Conservation (phyloP, 2,888 invertebrate species). For the Physocephala rufipes region DNA sequence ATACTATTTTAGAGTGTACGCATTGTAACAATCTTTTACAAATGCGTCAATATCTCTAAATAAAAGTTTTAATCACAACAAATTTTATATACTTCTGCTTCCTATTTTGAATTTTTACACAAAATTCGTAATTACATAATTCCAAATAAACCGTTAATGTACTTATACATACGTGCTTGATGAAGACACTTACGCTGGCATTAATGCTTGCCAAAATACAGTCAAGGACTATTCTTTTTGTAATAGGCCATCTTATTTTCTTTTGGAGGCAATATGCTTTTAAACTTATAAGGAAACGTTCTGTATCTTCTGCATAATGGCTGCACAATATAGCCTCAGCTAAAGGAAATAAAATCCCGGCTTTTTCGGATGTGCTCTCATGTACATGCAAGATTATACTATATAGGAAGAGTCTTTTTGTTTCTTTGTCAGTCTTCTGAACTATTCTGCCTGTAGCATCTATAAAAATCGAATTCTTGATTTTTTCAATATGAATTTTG, state of each 20-base stretch:
- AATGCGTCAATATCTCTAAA: constrained; percentile 10
- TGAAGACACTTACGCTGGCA: constrained; percentile 21
- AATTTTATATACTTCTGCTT: not conserved
- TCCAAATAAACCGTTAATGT: not conserved
- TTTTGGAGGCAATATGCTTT: constrained; percentile 3
- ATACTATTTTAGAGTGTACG: not conserved
- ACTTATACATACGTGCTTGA: not conserved
- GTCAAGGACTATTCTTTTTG: constrained; percentile 9
- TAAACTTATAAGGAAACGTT: not conserved
- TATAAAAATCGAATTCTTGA: constrained; percentile 5
- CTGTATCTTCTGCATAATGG: constrained; percentile 19
- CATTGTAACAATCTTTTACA: not conserved
- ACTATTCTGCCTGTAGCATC: constrained; percentile 2
- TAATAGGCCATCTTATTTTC: not conserved
- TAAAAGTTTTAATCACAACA: constrained; percentile 17
- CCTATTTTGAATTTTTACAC: not conserved
- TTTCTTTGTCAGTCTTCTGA: not conserved
- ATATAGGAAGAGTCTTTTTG: constrained; percentile 2
- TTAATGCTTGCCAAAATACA: constrained; percentile 18
- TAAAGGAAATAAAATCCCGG: constrained; percentile 7
- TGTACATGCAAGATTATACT: not conserved
- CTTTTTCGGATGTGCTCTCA: not conserved
- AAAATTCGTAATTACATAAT: constrained; percentile 3
- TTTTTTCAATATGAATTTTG: constrained; percentile 1
- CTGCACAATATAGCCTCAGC: constrained; percentile 15